Conservation (phyloP, 2,113 vertebrate genomes). For the Eira barbara region DNA sequence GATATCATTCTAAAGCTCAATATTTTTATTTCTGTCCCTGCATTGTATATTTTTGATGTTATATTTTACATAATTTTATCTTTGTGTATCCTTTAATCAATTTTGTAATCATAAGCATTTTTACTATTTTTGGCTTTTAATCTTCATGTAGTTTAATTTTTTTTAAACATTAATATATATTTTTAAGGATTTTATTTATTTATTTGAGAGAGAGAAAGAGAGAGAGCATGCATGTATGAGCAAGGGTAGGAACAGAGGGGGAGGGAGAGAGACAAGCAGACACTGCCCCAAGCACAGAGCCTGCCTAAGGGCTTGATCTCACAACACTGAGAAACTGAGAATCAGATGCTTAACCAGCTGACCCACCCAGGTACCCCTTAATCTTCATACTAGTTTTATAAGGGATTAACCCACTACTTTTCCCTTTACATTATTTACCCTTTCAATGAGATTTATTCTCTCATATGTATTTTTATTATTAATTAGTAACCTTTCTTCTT, state of each 20-base stretch:
- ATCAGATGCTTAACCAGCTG: neutral
- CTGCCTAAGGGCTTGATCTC: neutral
- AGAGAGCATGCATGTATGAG: neutral
- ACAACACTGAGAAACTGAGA: neutral
- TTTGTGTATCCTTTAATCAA: neutral
- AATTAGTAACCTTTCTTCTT: neutral
- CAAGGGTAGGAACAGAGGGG: neutral
- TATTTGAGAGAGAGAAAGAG: neutral
- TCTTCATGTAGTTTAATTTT: neutral
- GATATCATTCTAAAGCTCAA: neutral
- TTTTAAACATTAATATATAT: neutral
- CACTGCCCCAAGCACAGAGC: neutral
- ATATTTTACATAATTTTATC: neutral
- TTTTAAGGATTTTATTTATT: neutral
- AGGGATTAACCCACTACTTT: neutral
- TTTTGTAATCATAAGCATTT: neutral
- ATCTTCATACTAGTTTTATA: neutral
- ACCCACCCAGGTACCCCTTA: neutral
- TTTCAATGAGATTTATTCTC: neutral
- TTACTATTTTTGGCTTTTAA: neutral
- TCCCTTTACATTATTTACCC: neutral
- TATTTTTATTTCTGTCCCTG: neutral
- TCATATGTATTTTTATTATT: neutral
- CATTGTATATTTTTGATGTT: neutral
- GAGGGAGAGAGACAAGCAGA: neutral